A percentile compares a stretch with the other conserved stretches of the same genome.
Evolutionary conservation across 2,113 vertebrate species (phyloP).

Genomic region (Indri indri): DNA sequence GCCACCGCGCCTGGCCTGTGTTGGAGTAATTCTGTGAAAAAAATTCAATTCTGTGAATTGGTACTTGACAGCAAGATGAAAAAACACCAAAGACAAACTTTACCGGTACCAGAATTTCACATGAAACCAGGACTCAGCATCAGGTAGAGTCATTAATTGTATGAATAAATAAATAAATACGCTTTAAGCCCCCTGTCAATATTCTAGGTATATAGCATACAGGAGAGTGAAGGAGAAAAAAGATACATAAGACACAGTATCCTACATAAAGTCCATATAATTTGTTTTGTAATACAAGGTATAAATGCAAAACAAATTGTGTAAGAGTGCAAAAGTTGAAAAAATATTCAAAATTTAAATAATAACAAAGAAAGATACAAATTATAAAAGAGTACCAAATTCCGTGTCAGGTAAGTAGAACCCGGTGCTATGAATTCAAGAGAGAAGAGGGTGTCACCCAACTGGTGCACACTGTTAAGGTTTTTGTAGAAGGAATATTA

Average conservation of each 20-base stretch:
- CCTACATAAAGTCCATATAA: not conserved
- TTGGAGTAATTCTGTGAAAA: not conserved
- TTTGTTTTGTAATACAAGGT: not conserved
- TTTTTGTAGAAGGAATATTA: not conserved
- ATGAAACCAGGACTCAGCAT: not conserved
- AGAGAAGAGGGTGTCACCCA: not conserved
- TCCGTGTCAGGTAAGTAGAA: not conserved
- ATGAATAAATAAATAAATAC: not conserved
- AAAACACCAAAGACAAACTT: not conserved
- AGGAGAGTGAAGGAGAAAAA: not conserved
- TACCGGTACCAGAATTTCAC: not conserved
- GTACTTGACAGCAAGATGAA: not conserved
- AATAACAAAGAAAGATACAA: not conserved
- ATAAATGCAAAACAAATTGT: not conserved
- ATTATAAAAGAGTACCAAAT: not conserved
- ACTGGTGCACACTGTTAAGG: not conserved
- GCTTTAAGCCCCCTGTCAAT: not conserved
- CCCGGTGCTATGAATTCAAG: not conserved
- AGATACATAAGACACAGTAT: not conserved
- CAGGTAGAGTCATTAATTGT: not conserved
- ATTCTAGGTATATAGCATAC: not conserved
- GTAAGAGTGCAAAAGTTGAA: not conserved
- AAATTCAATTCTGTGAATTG: not conserved
- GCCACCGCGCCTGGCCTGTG: too few species aligned
- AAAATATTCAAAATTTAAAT: not conserved